These are phyloP conservation scores for Apoda limacodes DNA, from an alignment of 2,888 invertebrate species.

Conservation along the genomic window DNA sequence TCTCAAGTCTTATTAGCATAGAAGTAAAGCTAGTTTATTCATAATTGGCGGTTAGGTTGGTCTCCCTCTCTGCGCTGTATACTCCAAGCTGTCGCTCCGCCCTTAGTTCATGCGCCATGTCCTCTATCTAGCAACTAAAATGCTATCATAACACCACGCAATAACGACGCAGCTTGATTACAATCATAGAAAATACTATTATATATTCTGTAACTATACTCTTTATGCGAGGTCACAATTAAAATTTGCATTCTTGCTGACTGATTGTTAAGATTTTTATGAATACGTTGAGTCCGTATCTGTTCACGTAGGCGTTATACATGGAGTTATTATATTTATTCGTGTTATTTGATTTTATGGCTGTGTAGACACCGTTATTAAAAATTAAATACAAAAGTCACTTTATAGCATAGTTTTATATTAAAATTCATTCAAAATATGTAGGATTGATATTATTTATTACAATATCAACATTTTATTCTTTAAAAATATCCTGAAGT, in stretches of 20 bases:
- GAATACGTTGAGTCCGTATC: slow-evolving; percentile 43
- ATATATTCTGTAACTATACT: neutral
- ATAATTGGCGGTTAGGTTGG: slow-evolving; percentile 59
- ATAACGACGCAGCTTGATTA: slow-evolving; percentile 31
- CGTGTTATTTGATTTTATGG: slow-evolving; percentile 5
- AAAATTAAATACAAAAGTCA: no score
- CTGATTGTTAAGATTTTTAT: slow-evolving; percentile 66
- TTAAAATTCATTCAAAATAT: no score
- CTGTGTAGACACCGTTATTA: no score
- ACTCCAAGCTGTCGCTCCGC: slow-evolving; percentile 34
- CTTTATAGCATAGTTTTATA: no score
- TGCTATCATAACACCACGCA: slow-evolving; percentile 48
- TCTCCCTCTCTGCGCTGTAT: slow-evolving; percentile 42
- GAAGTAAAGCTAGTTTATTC: slow-evolving; percentile 63
- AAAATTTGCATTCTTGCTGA: slow-evolving; percentile 60
- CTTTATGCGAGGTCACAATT: slow-evolving; percentile 49
- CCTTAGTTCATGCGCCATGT: slow-evolving; percentile 26
- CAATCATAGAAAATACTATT: neutral
- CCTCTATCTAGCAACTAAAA: slow-evolving; percentile 36
- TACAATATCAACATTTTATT: no score
- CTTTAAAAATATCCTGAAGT: no score
- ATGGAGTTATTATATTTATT: slow-evolving; percentile 13
- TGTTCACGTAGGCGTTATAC: slow-evolving; percentile 33
- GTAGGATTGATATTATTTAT: no score
- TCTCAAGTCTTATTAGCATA: slow-evolving; percentile 61